These are phyloP conservation scores for Eretmodus cyanostictus DNA, from an alignment of 2,113 vertebrate genomes.

Conservation along the genomic window DNA sequence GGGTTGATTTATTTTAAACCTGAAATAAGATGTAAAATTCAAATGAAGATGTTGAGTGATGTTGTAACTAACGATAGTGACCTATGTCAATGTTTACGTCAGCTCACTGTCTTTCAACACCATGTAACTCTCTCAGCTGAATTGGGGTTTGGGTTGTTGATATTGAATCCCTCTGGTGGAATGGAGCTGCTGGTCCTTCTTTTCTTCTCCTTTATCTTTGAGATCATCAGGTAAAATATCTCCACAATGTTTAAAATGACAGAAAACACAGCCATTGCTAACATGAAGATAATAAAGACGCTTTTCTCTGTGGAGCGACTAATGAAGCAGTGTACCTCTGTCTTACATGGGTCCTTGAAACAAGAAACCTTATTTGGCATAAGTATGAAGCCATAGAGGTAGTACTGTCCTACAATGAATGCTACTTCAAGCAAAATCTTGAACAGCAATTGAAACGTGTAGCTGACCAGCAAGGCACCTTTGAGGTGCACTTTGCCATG, in stretches of 20 bases:
- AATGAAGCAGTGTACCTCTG: slow-evolving; percentile 80
- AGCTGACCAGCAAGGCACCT: slow-evolving; percentile 80
- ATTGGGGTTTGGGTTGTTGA: background rate
- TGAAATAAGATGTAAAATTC: background rate
- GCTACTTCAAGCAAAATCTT: slow-evolving; percentile 85
- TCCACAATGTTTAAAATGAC: slow-evolving; percentile 83
- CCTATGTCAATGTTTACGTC: background rate
- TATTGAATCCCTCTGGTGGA: background rate
- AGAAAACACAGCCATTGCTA: slow-evolving; percentile 78
- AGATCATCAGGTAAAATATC: slow-evolving; percentile 78
- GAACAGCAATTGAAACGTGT: slow-evolving; percentile 80
- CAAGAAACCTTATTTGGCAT: slow-evolving; percentile 75
- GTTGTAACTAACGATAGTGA: background rate
- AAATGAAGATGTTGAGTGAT: background rate
- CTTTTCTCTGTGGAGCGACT: slow-evolving; percentile 79
- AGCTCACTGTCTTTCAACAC: background rate
- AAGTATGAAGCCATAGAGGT: slow-evolving; percentile 73
- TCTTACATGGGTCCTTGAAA: slow-evolving; percentile 69
- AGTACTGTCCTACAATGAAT: slow-evolving; percentile 84
- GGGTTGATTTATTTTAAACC: background rate
- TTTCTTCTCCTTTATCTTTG: background rate
- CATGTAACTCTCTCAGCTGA: background rate
- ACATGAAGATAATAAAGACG: slow-evolving; percentile 82
- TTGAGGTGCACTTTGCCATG: slow-evolving; percentile 79
- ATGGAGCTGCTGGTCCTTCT: background rate